phyloP scores from a whole-genome alignment of 2,888 invertebrate species.

The Tryphoninae sp. region DNA sequence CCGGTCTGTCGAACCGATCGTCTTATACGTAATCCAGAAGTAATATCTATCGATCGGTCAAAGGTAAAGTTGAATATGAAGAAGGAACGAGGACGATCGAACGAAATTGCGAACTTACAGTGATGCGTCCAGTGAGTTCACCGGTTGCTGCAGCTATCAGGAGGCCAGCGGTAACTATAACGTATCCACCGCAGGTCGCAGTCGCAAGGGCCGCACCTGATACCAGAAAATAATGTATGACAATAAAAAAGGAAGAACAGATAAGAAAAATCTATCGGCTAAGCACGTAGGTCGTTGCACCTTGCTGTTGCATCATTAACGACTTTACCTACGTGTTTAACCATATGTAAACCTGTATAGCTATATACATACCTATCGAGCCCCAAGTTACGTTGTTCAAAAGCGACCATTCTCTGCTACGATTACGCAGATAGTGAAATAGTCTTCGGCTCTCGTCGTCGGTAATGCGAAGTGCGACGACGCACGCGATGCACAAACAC shows the following conservation, averaged over 20 bases:
- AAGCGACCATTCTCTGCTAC: conserved; percentile 89
- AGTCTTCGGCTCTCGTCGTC: conserved; percentile 88
- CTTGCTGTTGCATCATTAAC: neutral
- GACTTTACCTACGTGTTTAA: conserved; percentile 3
- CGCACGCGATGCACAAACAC: conserved; percentile 86
- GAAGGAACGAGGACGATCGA: neutral
- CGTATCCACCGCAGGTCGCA: conserved; percentile 83
- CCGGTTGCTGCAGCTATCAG: conserved; percentile 86
- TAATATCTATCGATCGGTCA: no score
- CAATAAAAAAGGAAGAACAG: conserved; percentile 14
- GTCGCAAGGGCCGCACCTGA: conserved; percentile 80
- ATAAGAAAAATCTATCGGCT: conserved; percentile 28
- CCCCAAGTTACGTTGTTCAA: conserved; percentile 89
- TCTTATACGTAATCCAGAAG: neutral
- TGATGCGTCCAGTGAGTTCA: conserved; percentile 85
- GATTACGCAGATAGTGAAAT: conserved; percentile 87
- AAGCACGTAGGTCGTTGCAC: conserved; percentile 40
- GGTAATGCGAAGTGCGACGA: conserved; percentile 87
- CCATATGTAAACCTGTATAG: neutral
- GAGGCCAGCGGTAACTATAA: conserved; percentile 87
- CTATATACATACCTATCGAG: conserved; percentile 82
- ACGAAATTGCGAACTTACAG: conserved; percentile 72
- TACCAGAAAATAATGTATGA: conserved; percentile 58
- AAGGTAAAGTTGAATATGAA: neutral
- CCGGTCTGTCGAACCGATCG: conserved; percentile 26